These are phyloP conservation scores for Tillus elongatus DNA, from an alignment of 2,888 invertebrate species.

Conservation along the genomic window DNA sequence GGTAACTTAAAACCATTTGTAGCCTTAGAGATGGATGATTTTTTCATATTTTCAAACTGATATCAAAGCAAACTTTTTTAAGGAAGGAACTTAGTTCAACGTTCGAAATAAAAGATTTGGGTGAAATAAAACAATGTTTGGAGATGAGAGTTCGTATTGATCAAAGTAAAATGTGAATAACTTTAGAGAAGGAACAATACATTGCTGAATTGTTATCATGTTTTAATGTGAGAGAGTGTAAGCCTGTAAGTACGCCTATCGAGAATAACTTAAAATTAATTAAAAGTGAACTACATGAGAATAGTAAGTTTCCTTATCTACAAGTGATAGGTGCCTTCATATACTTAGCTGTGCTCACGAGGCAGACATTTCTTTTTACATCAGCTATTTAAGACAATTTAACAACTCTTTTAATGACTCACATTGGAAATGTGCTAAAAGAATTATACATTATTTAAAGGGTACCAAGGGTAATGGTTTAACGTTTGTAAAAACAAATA, in stretches of 20 bases:
- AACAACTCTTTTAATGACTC: slow-evolving; percentile 14
- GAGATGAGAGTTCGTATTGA: too few species aligned
- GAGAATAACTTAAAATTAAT: slow-evolving; percentile 17
- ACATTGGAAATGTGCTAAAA: slow-evolving; percentile 15
- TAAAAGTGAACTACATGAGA: not conserved
- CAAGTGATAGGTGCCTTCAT: slow-evolving; percentile 10
- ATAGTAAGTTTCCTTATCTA: not conserved
- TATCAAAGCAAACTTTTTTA: slow-evolving; percentile 11
- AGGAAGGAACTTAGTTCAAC: too few species aligned
- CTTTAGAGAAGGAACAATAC: too few species aligned
- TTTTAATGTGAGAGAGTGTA: slow-evolving; percentile 18
- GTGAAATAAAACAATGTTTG: slow-evolving; percentile 15
- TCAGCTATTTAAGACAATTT: slow-evolving; percentile 17
- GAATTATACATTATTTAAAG: slow-evolving; percentile 13
- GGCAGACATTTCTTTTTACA: slow-evolving; percentile 18
- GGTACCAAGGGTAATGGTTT: slow-evolving; percentile 1
- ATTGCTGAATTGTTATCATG: slow-evolving; percentile 15
- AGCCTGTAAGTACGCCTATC: slow-evolving; percentile 17
- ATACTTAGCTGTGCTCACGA: slow-evolving; percentile 14
- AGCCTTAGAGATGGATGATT: slow-evolving; percentile 18
- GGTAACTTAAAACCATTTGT: slow-evolving; percentile 11
- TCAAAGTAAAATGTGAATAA: too few species aligned
- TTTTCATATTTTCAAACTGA: too few species aligned
- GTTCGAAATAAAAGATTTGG: slow-evolving; percentile 17
- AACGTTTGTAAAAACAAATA: slow-evolving; percentile 3